A percentile compares a stretch with the other conserved stretches of the same genome.
These are phyloP conservation scores for Parotocinclus haroldoi DNA, from an alignment of 2,797 vertebrate species.

Conservation along the genomic window DNA sequence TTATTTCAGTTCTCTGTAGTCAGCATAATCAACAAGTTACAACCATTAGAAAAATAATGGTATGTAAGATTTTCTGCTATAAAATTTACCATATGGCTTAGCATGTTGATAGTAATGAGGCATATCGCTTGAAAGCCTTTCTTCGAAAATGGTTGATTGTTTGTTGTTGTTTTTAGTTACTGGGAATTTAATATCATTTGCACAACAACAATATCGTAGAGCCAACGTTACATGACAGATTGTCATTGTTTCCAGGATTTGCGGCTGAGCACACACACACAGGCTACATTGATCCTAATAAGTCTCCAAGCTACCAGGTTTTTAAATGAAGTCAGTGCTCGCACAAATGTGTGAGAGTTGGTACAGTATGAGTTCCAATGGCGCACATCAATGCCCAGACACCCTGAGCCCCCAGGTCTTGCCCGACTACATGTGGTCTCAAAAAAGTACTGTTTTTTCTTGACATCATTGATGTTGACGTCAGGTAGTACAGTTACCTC, in stretches of 20 bases:
- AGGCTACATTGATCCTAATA: constrained; percentile 94
- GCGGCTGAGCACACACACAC: constrained; percentile 94
- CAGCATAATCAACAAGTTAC: constrained; percentile 16
- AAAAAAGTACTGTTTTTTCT: constrained; percentile 97
- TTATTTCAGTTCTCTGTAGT: constrained; percentile 46
- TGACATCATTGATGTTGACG: constrained; percentile 90
- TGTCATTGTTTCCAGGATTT: constrained; percentile 82
- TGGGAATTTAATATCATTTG: constrained; percentile 24
- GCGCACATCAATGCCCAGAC: constrained; percentile 89
- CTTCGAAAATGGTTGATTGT: constrained; percentile 15
- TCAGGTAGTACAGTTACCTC: constrained; percentile 91
- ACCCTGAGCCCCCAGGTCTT: constrained; percentile 73
- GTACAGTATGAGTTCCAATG: constrained; percentile 99
- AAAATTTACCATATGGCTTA: constrained; percentile 19
- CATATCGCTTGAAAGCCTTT: constrained; percentile 28
- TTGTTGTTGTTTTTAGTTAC: constrained; percentile 14
- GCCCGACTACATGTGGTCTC: constrained; percentile 89
- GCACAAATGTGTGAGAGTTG: constrained; percentile 95
- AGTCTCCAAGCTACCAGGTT: constrained; percentile 93
- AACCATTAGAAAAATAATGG: constrained; percentile 32
- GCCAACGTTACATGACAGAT: neutral
- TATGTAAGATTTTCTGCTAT: constrained; percentile 16
- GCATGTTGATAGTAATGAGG: constrained; percentile 23
- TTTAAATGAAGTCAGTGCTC: constrained; percentile 87
- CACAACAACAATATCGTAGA: constrained; percentile 9